A percentile compares a stretch with the other conserved stretches of the same genome.
Conservation (phyloP, 2,888 invertebrate species). For the Pollenia amentaria region DNA sequence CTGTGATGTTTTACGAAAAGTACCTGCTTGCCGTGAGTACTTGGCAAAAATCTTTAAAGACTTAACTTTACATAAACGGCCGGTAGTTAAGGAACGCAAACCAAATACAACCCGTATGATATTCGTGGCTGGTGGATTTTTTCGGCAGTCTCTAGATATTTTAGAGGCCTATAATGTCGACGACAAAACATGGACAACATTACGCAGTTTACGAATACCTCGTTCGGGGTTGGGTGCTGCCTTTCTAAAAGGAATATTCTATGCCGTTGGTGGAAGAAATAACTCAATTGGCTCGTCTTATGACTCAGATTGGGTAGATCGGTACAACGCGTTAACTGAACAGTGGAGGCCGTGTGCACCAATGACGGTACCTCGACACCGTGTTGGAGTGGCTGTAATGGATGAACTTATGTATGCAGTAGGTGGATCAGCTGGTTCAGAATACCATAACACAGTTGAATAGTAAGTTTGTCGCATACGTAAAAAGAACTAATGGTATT, state of each 20-base stretch:
- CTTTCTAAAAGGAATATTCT: conserved; percentile 94
- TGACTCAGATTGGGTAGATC: conserved; percentile 92
- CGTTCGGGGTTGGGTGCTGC: conserved; percentile 95
- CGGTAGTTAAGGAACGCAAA: conserved; percentile 92
- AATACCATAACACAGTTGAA: conserved; percentile 95
- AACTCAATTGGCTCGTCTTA: conserved; percentile 95
- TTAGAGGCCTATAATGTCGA: conserved; percentile 95
- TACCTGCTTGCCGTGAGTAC: conserved; percentile 95
- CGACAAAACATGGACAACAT: conserved; percentile 92
- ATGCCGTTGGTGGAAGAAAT: conserved; percentile 96
- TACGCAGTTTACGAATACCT: conserved; percentile 93
- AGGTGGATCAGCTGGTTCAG: conserved; percentile 94
- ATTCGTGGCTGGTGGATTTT: conserved; percentile 96
- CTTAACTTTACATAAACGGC: conserved; percentile 94
- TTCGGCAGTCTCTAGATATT: conserved; percentile 92
- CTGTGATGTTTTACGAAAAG: conserved; percentile 93
- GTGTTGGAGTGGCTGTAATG: conserved; percentile 97
- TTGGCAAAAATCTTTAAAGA: conserved; percentile 95
- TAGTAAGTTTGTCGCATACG: conserved; percentile 86
- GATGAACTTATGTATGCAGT: conserved; percentile 96
- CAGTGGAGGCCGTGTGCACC: conserved; percentile 94
- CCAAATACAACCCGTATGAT: conserved; percentile 96
- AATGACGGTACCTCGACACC: conserved; percentile 94
- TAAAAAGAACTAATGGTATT: background rate
- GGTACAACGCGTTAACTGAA: conserved; percentile 93